phyloP scores from a whole-genome alignment of 2,113 vertebrate species.

The Falcunculus frontatus region DNA sequence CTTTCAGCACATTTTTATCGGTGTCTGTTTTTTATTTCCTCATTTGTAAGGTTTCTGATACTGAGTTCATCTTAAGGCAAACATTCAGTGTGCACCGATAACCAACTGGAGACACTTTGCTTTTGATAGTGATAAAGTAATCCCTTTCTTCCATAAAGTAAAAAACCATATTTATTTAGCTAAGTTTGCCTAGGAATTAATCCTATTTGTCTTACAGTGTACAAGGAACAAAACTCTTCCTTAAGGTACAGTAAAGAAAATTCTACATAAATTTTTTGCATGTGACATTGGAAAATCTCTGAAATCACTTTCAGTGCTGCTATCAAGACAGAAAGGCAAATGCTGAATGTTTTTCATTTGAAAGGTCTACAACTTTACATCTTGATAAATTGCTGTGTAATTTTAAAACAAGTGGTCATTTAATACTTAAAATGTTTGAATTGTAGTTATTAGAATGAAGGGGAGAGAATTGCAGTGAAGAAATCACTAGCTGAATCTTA shows the following conservation, averaged over 20 bases:
- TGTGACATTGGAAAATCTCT: background rate
- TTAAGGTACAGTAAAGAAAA: background rate
- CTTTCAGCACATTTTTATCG: conserved; percentile 33
- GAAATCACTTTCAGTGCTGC: background rate
- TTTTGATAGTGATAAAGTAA: background rate
- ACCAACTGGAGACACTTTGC: background rate
- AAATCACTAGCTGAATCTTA: background rate
- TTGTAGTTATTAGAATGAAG: background rate
- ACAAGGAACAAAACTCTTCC: background rate
- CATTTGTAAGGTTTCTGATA: conserved; percentile 12
- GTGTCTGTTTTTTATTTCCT: conserved; percentile 1
- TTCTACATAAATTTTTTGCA: background rate
- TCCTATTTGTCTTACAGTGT: background rate
- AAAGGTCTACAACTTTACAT: background rate
- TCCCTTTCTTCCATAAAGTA: background rate
- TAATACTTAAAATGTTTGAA: background rate
- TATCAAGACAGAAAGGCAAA: background rate
- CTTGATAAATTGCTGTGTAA: background rate
- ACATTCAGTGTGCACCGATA: background rate
- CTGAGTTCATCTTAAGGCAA: conserved; percentile 40
- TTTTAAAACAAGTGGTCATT: background rate
- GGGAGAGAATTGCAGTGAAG: background rate
- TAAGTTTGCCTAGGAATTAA: background rate
- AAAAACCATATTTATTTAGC: background rate
- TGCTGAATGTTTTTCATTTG: background rate